A percentile compares a stretch with the other conserved stretches of the same genome.
phyloP scores from a whole-genome alignment of 2,888 invertebrate species.

The Cistogaster globosa region DNA sequence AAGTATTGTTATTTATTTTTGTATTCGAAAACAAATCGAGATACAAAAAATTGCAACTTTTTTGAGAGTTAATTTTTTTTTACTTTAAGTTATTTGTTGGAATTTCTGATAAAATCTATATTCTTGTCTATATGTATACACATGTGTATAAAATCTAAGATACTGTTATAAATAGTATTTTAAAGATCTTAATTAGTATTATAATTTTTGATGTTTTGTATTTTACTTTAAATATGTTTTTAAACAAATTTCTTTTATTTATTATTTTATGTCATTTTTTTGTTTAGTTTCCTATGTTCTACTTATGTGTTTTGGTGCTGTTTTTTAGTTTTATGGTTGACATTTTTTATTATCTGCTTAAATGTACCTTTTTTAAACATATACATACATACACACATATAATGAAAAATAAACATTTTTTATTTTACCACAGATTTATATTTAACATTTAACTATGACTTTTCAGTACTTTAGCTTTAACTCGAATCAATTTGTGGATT shows the following conservation, averaged over 20 bases:
- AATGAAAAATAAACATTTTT: background rate
- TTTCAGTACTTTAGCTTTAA: slow-evolving; percentile 50
- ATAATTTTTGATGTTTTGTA: slow-evolving; percentile 42
- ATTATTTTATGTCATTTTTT: background rate
- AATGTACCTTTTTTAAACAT: slow-evolving; percentile 59
- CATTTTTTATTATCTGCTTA: slow-evolving; percentile 52
- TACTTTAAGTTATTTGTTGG: slow-evolving; percentile 36
- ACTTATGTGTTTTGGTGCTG: slow-evolving; percentile 59
- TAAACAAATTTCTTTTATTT: slow-evolving; percentile 28
- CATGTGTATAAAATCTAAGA: slow-evolving; percentile 7
- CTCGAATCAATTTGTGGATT: slow-evolving; percentile 32
- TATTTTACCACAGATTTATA: background rate
- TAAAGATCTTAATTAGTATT: slow-evolving; percentile 55
- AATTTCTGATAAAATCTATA: slow-evolving; percentile 68
- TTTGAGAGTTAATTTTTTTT: slow-evolving; percentile 34
- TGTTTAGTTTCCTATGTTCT: slow-evolving; percentile 46
- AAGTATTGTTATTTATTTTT: slow-evolving; percentile 72
- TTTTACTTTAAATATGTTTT: slow-evolving; percentile 51
- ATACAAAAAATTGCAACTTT: slow-evolving; percentile 45
- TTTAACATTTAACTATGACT: slow-evolving; percentile 15
- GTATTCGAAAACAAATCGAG: slow-evolving; percentile 58
- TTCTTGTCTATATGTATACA: slow-evolving; percentile 57
- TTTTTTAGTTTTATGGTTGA: slow-evolving; percentile 48
- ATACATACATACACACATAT: background rate
- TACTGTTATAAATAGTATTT: slow-evolving; percentile 69